phyloP scores from a whole-genome alignment of 2,888 invertebrate species.

The Sympetrum striolatum region DNA sequence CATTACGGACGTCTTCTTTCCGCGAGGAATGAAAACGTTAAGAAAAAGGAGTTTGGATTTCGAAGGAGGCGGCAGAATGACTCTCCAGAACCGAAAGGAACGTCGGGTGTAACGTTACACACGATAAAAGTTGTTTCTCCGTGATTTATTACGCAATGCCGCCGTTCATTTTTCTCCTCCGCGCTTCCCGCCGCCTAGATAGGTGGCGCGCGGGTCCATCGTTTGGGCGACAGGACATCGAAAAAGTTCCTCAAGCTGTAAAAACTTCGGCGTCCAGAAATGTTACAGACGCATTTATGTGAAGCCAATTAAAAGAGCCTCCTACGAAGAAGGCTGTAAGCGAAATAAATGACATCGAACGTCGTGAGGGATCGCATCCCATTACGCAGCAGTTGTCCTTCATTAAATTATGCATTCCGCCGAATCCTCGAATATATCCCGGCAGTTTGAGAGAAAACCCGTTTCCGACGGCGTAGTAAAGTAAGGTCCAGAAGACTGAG shows the following conservation, averaged over 20 bases:
- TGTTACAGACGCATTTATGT: too few species aligned
- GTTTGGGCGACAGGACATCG: not conserved
- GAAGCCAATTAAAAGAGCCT: too few species aligned
- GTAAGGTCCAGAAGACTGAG: not conserved
- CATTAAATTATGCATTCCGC: not conserved
- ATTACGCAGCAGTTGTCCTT: not conserved
- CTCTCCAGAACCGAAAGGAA: not conserved
- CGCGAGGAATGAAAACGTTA: not conserved
- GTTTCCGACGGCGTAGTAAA: not conserved
- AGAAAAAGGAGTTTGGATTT: not conserved
- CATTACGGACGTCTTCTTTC: not conserved
- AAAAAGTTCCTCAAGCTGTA: too few species aligned
- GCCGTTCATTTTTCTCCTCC: not conserved
- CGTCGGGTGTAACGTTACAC: not conserved
- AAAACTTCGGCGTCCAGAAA: too few species aligned
- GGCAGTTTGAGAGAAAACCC: not conserved
- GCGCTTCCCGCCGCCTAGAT: not conserved
- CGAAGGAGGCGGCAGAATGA: not conserved
- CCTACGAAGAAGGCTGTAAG: too few species aligned
- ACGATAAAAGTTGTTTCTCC: not conserved
- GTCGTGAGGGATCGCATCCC: not conserved
- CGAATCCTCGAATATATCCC: not conserved
- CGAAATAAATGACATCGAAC: too few species aligned
- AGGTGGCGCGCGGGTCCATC: not conserved
- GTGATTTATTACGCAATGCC: not conserved